Base-by-base conservation (phyloP, 1,140 invertebrate species). In the Eumeta japonica region DNA sequence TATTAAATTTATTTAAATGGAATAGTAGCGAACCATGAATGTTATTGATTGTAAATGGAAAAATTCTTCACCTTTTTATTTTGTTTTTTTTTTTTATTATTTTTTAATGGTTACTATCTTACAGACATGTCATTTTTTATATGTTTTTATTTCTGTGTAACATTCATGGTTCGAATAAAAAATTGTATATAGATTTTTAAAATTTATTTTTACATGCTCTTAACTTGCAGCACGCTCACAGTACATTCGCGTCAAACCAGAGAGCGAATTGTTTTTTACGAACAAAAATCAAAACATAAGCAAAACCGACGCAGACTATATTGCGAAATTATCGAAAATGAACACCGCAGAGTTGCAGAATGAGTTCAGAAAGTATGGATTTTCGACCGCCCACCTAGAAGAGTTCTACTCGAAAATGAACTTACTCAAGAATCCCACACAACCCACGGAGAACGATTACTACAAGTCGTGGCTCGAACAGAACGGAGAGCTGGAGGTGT, bases 11-110 rank as follows among this genome's bases (percentile, higher is more conserved):
- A 51, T 49, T 43, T 41, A n/a, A n/a, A n/a, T n/a, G n/a, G n/a
- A n/a, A n/a, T n/a, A n/a, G n/a, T n/a, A n/a, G n/a, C 4, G 65
- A 62, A 70, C 67, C 67, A 73, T 73, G 67, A 68, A 70, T 73
- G 63, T 55, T 20, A 27, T 24, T 36, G 32, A 27, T 36, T 29
- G 37, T 42, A 20, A 17, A n/a, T n/a, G n/a, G n/a, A n/a, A n/a
- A n/a, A n/a, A n/a, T 46, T 51, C 45, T 43, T 35, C 43, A 41
- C 33, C 39, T 37, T 16, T 41, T 35, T 45, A 28, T 28, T 36
- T 19, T 11, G n/a, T 15, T 31, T 33, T 24, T 37, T 32, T 35
- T 34, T 44, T 31, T 47, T 47, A 49, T 43, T 39, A 36, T 33
- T 29, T 42, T 28, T 28, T 42, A 38, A 35, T 37, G 15, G 35